phyloP scores from a whole-genome alignment of 2,888 invertebrate species.

The Acronicta psi region DNA sequence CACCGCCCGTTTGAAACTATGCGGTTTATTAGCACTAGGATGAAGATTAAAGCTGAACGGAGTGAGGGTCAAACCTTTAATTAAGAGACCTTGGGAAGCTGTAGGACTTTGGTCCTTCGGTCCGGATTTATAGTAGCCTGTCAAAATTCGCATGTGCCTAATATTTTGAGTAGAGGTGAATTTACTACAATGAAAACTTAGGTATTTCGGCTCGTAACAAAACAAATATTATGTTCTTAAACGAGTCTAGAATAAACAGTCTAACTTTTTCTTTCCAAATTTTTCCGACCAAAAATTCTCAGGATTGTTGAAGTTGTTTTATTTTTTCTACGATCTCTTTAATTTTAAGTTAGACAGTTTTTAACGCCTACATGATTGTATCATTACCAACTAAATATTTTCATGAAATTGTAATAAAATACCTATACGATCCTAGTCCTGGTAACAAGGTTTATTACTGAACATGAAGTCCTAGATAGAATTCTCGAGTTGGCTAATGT shows the following conservation, averaged over 20 bases:
- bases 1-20: constrained; percentile 62
- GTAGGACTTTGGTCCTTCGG: constrained; percentile 51
- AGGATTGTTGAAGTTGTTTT: no score
- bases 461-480: no score
- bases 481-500: no score
- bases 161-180: constrained; percentile 52
- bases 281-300: no score
- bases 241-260: background rate
- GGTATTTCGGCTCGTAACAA: background rate
- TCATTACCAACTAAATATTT: no score
- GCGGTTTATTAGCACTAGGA: constrained; percentile 73
- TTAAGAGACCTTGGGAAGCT: constrained; percentile 70
- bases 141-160: constrained; percentile 56
- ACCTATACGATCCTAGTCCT: no score
- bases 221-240: no score
- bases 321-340: no score
- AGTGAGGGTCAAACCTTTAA: constrained; percentile 74
- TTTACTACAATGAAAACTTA: constrained; percentile 12
- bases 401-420: no score
- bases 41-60: constrained; percentile 76
- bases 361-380: no score
- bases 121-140: constrained; percentile 72
- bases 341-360: no score
- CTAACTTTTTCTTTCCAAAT: background rate
- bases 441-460: no score